phyloP scores from a whole-genome alignment of 1,140 invertebrate genomes.

The Tribolium madens region DNA sequence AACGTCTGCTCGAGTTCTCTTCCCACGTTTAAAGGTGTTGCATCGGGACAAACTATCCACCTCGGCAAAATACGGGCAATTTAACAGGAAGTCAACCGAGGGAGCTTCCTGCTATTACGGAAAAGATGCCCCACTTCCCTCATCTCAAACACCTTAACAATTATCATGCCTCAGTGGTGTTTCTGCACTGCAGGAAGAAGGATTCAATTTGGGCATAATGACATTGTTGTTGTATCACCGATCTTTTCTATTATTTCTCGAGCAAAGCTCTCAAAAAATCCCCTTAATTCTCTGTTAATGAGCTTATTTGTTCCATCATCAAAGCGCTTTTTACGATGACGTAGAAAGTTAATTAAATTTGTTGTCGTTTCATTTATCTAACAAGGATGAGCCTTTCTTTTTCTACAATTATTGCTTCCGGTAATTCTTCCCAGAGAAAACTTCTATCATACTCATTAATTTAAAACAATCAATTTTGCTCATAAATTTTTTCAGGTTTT shows the following conservation, averaged over 20 bases:
- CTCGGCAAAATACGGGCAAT: conserved; percentile 2
- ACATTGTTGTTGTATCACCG: neutral
- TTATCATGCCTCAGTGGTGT: neutral
- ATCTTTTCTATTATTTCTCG: neutral
- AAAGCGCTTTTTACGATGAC: conserved; percentile 31
- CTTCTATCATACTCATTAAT: too few species aligned
- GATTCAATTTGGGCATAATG: neutral
- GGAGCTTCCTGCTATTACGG: neutral
- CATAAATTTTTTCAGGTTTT: too few species aligned
- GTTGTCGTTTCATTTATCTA: conserved; percentile 34
- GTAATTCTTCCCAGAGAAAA: neutral
- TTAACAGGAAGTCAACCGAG: conserved; percentile 18
- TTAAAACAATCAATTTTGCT: too few species aligned
- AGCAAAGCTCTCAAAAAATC: conserved; percentile 6
- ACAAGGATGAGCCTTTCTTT: conserved; percentile 12
- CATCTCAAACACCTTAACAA: conserved; percentile 23
- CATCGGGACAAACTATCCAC: conserved; percentile 30
- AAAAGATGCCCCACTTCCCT: neutral
- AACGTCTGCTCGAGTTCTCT: neutral
- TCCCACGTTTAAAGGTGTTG: conserved; percentile 15
- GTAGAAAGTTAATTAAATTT: conserved; percentile 35
- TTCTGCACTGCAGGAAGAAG: conserved; percentile 2
- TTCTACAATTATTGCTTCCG: neutral
- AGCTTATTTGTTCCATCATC: conserved; percentile 35
- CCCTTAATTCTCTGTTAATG: conserved; percentile 30